Percentiles rank a stretch among this genome's conserved stretches.
Evolutionary conservation across 64 coral and sea anemone genomes (phyloP).

Genomic region (Dendrophyllia cribrosa): DNA sequence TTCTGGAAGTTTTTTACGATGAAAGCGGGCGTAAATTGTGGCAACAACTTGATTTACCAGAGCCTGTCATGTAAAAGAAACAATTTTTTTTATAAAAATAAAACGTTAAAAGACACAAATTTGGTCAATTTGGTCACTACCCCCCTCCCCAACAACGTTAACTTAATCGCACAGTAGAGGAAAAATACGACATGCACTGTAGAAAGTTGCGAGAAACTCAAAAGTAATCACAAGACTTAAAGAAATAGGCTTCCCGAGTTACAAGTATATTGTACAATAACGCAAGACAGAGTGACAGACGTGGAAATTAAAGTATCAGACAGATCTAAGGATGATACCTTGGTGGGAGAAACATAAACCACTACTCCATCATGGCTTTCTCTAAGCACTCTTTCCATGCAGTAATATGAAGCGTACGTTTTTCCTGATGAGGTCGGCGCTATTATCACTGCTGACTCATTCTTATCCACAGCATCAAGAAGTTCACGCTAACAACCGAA

Average conservation of each 20-base stretch:
- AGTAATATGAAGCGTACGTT: conserved; percentile 83
- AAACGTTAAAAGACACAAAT: too few relatives aligned
- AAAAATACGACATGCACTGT: too few relatives aligned
- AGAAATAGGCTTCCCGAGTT: too few relatives aligned
- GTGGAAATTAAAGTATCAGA: not conserved
- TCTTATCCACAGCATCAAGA: conserved; percentile 74
- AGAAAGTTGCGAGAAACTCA: too few relatives aligned
- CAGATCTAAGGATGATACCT: conserved; percentile 22
- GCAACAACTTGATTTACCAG: conserved; percentile 84
- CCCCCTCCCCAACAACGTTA: too few relatives aligned
- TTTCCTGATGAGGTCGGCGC: conserved; percentile 85
- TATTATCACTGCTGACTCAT: conserved; percentile 81
- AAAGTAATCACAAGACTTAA: too few relatives aligned
- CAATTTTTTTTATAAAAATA: too few relatives aligned
- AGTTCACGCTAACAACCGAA: conserved; percentile 51
- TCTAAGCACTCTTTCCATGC: conserved; percentile 83
- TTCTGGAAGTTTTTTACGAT: conserved; percentile 34
- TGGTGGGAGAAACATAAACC: conserved; percentile 87
- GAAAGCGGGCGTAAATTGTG: conserved; percentile 68
- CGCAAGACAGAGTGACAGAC: too few relatives aligned
- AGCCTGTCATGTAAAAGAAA: conserved; percentile 2
- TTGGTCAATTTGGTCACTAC: too few relatives aligned
- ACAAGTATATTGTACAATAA: too few relatives aligned
- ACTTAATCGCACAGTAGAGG: too few relatives aligned
- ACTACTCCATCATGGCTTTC: conserved; percentile 70